Evolutionary conservation across 2,888 invertebrate genomes (phyloP).

Genomic region (Acanthosepion lycidas): DNA sequence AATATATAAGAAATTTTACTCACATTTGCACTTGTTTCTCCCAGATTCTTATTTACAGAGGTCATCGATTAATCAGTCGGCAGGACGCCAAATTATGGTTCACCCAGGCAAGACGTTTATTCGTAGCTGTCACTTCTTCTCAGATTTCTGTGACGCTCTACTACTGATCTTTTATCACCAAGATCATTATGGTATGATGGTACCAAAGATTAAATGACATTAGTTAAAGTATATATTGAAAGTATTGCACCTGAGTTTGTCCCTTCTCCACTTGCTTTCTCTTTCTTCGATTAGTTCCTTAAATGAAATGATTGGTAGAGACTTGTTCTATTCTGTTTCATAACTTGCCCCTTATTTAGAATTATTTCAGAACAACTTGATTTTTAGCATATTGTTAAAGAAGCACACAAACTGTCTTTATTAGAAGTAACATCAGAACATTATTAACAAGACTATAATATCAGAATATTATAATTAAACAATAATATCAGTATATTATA

Average conservation of each 20-base stretch:
- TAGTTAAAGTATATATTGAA: neutral
- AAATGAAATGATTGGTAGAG: neutral
- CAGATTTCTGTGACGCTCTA: neutral
- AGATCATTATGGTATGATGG: constrained; percentile 44
- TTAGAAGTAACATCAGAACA: too few species aligned
- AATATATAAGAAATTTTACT: neutral
- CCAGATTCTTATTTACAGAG: constrained; percentile 45
- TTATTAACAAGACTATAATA: too few species aligned
- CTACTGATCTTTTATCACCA: neutral
- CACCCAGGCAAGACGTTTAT: constrained; percentile 45
- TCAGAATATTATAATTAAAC: too few species aligned
- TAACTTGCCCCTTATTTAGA: neutral
- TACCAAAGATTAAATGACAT: neutral
- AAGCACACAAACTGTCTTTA: neutral
- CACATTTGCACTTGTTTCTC: constrained; percentile 44
- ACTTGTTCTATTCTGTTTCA: neutral
- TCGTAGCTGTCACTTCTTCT: constrained; percentile 45
- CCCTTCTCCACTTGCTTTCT: too few species aligned
- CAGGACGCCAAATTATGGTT: constrained; percentile 41
- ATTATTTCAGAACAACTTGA: neutral
- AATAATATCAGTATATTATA: too few species aligned
- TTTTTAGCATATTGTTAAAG: neutral
- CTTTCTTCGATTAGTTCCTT: too few species aligned
- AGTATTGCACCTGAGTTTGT: neutral
- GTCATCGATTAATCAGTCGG: constrained; percentile 40